phyloP scores from a whole-genome alignment of 2,888 invertebrate species.

The Thereva nobilitata region DNA sequence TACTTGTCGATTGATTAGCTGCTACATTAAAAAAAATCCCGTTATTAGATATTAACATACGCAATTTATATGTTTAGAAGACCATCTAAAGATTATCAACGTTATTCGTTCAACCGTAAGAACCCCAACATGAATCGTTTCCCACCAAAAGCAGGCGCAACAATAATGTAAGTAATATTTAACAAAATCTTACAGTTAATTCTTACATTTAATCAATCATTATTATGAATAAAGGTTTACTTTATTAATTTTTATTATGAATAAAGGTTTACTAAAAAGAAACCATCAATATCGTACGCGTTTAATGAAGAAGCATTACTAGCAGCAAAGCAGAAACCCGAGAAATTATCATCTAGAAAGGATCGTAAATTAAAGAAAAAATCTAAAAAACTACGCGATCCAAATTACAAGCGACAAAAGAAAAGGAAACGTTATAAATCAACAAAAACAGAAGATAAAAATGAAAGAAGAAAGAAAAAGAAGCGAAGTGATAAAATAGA shows the following conservation, averaged over 20 bases:
- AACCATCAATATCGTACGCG: conserved; percentile 18
- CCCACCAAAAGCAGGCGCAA: too few species aligned
- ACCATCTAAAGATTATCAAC: too few species aligned
- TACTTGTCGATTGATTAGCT: too few species aligned
- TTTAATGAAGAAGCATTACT: conserved; percentile 9
- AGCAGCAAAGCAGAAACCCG: neutral
- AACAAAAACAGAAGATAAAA: neutral
- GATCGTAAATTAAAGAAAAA: neutral
- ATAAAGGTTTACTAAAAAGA: conserved; percentile 34
- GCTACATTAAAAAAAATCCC: too few species aligned
- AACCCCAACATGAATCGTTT: too few species aligned
- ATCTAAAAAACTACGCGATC: conserved; percentile 1
- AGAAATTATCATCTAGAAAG: neutral
- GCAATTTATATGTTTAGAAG: too few species aligned
- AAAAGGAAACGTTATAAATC: neutral
- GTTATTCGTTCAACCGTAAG: too few species aligned
- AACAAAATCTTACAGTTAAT: neutral
- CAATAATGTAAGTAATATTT: too few species aligned
- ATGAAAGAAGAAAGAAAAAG: neutral
- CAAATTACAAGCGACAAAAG: neutral
- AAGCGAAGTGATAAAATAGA: neutral
- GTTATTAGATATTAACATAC: too few species aligned
- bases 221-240: neutral
- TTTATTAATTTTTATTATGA: neutral
- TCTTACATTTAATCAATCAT: conserved; percentile 5